phyloP scores from a whole-genome alignment of 1,140 invertebrate species.

The Cotesia typhae region DNA sequence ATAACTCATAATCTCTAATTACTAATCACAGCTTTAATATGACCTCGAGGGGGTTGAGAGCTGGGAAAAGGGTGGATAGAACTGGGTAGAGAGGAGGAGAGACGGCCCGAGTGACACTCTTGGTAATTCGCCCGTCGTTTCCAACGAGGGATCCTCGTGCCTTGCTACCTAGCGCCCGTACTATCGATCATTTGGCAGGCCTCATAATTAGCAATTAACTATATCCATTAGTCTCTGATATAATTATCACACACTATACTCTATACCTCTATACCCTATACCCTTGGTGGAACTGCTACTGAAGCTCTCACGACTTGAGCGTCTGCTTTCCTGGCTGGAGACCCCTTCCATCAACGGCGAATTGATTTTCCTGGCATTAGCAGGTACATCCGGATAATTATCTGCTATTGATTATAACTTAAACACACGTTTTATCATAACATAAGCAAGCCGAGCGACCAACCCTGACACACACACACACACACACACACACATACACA shows the following conservation, averaged over 20 bases:
- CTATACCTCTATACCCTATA: too few species aligned
- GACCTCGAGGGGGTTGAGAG: conserved; percentile 24
- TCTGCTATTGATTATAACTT: conserved; percentile 57
- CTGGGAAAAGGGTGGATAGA: background rate
- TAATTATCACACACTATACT: conserved; percentile 62
- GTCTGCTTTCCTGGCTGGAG: conserved; percentile 45
- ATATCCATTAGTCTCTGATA: conserved; percentile 67
- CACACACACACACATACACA: too few species aligned
- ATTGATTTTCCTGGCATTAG: conserved; percentile 60
- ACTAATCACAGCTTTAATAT: conserved; percentile 49
- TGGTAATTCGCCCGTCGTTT: conserved; percentile 56
- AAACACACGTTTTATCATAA: conserved; percentile 17
- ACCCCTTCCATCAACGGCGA: conserved; percentile 34
- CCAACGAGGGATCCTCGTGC: conserved; percentile 48
- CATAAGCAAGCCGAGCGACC: too few species aligned
- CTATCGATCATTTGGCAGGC: conserved; percentile 66
- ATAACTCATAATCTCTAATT: conserved; percentile 50
- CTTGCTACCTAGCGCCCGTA: conserved; percentile 51
- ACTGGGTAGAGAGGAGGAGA: conserved; percentile 29
- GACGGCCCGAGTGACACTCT: conserved; percentile 56
- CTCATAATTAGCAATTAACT: conserved; percentile 68
- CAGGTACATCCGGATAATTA: conserved; percentile 59
- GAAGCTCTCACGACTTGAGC: conserved; percentile 48
- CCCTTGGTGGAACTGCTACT: conserved; percentile 41
- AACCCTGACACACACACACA: too few species aligned